Evolutionary conservation across 2,797 vertebrate species (phyloP), one percentile per base, ranked within the genome.

Genomic region (Columba guinea): DNA sequence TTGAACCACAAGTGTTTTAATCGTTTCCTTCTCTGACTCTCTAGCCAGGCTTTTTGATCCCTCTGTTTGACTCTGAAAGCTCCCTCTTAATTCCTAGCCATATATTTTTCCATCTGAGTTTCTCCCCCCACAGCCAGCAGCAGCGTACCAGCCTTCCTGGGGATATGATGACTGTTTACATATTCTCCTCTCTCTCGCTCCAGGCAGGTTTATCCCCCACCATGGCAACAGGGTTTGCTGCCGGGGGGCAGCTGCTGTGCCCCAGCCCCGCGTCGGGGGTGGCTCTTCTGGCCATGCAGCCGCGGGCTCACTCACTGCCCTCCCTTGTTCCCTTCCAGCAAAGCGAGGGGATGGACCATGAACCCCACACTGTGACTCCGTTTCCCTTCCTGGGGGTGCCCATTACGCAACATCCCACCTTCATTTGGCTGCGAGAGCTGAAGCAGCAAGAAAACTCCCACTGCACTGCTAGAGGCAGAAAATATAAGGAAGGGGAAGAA

Each of bases 181-280:
- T 26, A 81, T 67, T 37, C 91, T 92, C 74, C 67, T 59, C 46
- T n/a, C 75, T 90, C 64, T 52, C 11, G 0, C 53, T 91, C 93
- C 35, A 69, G 84, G 77, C 86, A 48, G 80, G 55, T 93, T 94
- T 89, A 92, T 93, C 96, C 92, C 86, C 89, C 12, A 0, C 95
- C 88, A 82, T 86, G 80, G 92, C 77, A 84, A 94, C 81, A 3
- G 63, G 28, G 39, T 71, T 84, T 79, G 84, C 82, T 59, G 84
- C 81, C 70, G 41, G 35, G 46, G 93, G 27, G 59, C 85, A 81
- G 52, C 59, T 1, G 18, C 88, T 35, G 68, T 2, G 11, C 71
- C 73, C 2, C 1, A 77, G 32, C 51, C 56, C 87, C 6, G 0
- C 0, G 30, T 69, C 3, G 2, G 4, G n/a, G 2, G 30, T 35